phyloP scores from a whole-genome alignment of 2,113 vertebrate genomes.

The Hyaena hyaena region DNA sequence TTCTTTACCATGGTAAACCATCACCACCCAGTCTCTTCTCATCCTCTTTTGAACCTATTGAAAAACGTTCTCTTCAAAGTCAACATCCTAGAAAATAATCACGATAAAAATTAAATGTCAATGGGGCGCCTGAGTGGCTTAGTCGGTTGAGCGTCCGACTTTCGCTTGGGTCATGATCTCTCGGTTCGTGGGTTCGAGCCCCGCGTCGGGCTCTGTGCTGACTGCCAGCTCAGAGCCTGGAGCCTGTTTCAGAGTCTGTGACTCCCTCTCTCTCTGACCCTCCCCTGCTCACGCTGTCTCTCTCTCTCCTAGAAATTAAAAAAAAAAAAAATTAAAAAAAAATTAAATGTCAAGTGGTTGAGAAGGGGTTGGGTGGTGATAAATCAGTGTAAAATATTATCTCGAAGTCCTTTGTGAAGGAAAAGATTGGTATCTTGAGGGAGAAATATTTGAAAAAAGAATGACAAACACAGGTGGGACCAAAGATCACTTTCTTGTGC shows the following conservation, averaged over 20 bases:
- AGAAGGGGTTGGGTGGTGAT: not conserved
- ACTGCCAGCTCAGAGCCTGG: no score
- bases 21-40: not conserved
- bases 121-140: not conserved
- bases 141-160: no score
- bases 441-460: constrained; percentile 45
- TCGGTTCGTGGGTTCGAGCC: no score
- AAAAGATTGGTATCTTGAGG: not conserved
- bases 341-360: constrained; percentile 21
- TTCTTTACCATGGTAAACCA: not conserved
- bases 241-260: no score
- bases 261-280: no score
- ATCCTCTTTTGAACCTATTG: not conserved
- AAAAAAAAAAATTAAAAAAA: not conserved
- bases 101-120: constrained; percentile 38
- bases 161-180: no score
- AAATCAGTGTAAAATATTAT: constrained; percentile 22
- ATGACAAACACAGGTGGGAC: constrained; percentile 15
- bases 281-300: no score
- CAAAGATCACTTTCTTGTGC: constrained; percentile 18
- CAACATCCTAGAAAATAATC: not conserved
- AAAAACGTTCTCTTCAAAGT: constrained; percentile 18
- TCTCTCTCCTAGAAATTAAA: no score
- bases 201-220: no score
- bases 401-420: constrained; percentile 23